phyloP scores from a whole-genome alignment of 2,888 invertebrate genomes.

The Eupithecia abbreviata region DNA sequence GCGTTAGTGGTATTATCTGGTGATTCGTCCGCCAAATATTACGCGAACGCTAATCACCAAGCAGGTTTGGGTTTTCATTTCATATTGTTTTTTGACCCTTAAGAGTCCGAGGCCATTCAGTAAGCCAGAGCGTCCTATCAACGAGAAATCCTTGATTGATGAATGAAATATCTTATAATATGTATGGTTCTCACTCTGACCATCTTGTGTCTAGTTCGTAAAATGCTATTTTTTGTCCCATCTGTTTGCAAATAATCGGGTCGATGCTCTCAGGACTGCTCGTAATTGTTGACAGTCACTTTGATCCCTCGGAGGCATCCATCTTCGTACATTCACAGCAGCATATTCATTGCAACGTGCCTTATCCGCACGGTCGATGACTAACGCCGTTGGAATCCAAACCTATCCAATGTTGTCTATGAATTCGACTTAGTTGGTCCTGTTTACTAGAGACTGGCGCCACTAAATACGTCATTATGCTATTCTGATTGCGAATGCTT shows the following conservation, averaged over 20 bases:
- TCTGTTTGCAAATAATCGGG: neutral
- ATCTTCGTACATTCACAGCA: slow-evolving; percentile 38
- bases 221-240: neutral
- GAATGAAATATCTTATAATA: neutral
- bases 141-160: neutral
- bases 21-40: too few relatives aligned
- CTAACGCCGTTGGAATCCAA: slow-evolving; percentile 58
- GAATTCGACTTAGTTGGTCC: slow-evolving; percentile 48
- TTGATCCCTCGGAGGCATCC: slow-evolving; percentile 5
- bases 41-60: neutral
- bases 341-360: slow-evolving; percentile 53
- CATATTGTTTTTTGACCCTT: neutral
- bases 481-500: slow-evolving; percentile 38
- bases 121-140: neutral
- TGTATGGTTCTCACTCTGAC: neutral
- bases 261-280: neutral
- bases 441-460: slow-evolving; percentile 53
- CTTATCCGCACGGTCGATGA: slow-evolving; percentile 58
- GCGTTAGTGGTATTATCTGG: slow-evolving; percentile 8
- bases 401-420: slow-evolving; percentile 53
- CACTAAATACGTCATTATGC: slow-evolving; percentile 49
- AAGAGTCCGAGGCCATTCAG: neutral
- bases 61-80: neutral
- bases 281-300: slow-evolving; percentile 6
- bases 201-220: neutral